phyloP scores from a whole-genome alignment of 2,797 vertebrate genomes.

The Muscicapa comitata region DNA sequence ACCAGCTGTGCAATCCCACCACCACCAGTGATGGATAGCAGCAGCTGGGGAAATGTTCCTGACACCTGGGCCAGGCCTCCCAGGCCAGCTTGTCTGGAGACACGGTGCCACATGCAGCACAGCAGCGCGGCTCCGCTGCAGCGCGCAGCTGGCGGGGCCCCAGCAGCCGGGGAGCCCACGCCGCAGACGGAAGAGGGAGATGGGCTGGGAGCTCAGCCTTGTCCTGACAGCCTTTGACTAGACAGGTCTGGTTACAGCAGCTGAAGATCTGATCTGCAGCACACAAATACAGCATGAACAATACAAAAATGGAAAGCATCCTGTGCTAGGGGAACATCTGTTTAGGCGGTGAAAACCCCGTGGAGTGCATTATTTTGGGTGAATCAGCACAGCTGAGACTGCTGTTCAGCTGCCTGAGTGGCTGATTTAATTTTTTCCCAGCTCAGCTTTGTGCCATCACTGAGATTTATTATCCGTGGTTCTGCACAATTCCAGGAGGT shows the following conservation, averaged over 20 bases:
- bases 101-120: not conserved
- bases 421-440: not conserved
- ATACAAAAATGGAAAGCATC: conserved; percentile 44
- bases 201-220: not conserved
- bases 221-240: conserved; percentile 42
- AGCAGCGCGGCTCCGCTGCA: not conserved
- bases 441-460: not conserved
- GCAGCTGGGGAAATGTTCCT: not conserved
- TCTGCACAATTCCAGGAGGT: not conserved
- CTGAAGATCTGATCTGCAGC: conserved; percentile 29
- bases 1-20: rapidly evolving
- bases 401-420: not conserved
- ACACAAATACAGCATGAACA: conserved; percentile 4
- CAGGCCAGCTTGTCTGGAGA: not conserved
- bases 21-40: rapidly evolving
- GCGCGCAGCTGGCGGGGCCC: not conserved
- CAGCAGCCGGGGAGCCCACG: not conserved
- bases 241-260: conserved; percentile 50
- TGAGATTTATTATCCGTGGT: not conserved
- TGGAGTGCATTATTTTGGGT: conserved; percentile 31
- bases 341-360: conserved; percentile 16
- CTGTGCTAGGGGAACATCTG: conserved; percentile 42
- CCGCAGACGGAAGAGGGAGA: not conserved
- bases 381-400: conserved; percentile 26
- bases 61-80: not conserved